Percentiles rank a stretch among this genome's conserved stretches.
These are phyloP conservation scores for Arrhopalites spinosus DNA, from an alignment of 2,888 invertebrate genomes.

Conservation along the genomic window DNA sequence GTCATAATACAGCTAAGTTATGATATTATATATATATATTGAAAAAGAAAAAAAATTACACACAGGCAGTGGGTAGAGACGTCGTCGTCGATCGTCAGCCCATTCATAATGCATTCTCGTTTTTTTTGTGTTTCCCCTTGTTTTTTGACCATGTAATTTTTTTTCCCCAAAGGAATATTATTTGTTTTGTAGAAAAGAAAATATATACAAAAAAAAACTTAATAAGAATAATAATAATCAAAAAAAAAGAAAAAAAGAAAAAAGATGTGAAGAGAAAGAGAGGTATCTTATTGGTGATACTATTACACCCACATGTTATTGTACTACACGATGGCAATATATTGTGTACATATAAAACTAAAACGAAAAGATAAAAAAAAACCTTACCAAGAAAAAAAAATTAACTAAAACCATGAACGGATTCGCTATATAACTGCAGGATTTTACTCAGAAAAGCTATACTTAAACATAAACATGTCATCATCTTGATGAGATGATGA, in stretches of 20 bases:
- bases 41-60: too few relatives aligned
- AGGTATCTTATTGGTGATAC: neutral
- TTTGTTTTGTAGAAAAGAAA: slow-evolving; percentile 4
- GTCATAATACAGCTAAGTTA: neutral
- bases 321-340: slow-evolving; percentile 4
- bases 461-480: neutral
- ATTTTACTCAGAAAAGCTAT: slow-evolving; percentile 3
- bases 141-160: slow-evolving; percentile 1
- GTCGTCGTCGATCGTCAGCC: slow-evolving; percentile 1
- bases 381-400: too few relatives aligned
- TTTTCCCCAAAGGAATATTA: neutral
- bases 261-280: neutral
- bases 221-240: neutral
- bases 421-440: neutral
- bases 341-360: neutral
- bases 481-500: neutral
- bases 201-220: neutral
- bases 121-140: neutral
- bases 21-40: neutral
- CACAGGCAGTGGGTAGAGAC: too few relatives aligned
- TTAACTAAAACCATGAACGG: neutral
- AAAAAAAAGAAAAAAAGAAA: too few relatives aligned
- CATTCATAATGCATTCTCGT: neutral
- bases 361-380: too few relatives aligned
- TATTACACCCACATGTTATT: neutral